Percentiles rank a stretch among this genome's conserved stretches.
phyloP scores from a whole-genome alignment of 2,888 invertebrate species.

The Drosophila buzzatii region DNA sequence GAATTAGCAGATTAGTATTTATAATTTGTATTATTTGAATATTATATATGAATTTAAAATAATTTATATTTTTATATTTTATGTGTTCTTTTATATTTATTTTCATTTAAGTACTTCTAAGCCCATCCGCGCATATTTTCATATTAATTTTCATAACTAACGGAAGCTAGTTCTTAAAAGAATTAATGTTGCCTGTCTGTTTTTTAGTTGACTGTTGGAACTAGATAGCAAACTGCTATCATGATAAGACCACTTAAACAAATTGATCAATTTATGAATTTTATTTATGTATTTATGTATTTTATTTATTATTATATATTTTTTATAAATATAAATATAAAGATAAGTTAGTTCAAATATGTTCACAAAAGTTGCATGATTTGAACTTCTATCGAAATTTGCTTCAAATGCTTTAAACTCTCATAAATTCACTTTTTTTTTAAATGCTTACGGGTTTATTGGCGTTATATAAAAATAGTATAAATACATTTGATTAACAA shows the following conservation, averaged over 20 bases:
- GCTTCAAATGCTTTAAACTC: not conserved
- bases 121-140: not conserved
- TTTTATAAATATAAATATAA: not conserved
- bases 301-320: not conserved
- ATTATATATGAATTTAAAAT: not conserved
- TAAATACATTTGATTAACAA: conserved; percentile 61
- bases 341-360: not conserved
- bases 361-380: not conserved
- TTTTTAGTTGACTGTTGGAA: not conserved
- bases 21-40: not conserved
- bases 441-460: conserved; percentile 52
- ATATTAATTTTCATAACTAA: not conserved
- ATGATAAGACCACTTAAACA: not conserved
- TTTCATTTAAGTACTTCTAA: not conserved
- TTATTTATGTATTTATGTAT: no score
- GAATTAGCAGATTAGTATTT: not conserved
- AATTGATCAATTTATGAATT: not conserved
- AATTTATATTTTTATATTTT: not conserved
- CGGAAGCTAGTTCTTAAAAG: not conserved
- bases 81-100: not conserved
- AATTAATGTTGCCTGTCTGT: not conserved
- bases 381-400: not conserved
- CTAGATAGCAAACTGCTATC: not conserved
- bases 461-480: conserved; percentile 61
- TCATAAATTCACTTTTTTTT: not conserved